Evolutionary conservation across 2,113 vertebrate species (phyloP).

Genomic region (Neomonachus schauinslandi): DNA sequence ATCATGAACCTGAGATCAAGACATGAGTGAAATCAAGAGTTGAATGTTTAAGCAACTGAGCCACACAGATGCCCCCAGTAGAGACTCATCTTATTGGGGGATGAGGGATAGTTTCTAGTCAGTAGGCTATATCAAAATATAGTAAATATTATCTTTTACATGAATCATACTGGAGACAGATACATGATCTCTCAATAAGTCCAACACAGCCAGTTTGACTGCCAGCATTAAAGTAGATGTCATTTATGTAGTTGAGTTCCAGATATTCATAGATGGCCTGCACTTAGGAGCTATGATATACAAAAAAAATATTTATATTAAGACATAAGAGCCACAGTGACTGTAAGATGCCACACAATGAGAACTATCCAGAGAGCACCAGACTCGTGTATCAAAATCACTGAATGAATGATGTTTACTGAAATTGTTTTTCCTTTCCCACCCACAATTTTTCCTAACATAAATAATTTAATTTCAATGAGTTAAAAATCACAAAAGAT

Average conservation of each 20-base stretch:
- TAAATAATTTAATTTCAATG: background rate
- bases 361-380: background rate
- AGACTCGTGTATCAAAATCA: background rate
- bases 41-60: background rate
- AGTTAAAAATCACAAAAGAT: constrained; percentile 54
- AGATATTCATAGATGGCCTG: background rate
- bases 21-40: background rate
- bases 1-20: background rate
- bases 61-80: background rate
- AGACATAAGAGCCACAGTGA: background rate
- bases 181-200: background rate
- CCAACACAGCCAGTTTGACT: background rate
- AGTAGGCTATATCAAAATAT: background rate
- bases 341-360: background rate
- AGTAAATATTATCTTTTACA: constrained; percentile 1
- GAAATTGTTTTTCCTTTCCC: background rate
- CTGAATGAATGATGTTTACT: background rate
- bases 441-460: background rate
- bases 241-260: background rate
- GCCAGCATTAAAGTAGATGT: background rate
- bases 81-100: background rate
- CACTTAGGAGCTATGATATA: background rate
- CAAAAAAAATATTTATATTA: background rate
- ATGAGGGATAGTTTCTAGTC: background rate
- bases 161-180: background rate